phyloP scores from a whole-genome alignment of 1,140 invertebrate genomes.

The Drosophila kikkawai region DNA sequence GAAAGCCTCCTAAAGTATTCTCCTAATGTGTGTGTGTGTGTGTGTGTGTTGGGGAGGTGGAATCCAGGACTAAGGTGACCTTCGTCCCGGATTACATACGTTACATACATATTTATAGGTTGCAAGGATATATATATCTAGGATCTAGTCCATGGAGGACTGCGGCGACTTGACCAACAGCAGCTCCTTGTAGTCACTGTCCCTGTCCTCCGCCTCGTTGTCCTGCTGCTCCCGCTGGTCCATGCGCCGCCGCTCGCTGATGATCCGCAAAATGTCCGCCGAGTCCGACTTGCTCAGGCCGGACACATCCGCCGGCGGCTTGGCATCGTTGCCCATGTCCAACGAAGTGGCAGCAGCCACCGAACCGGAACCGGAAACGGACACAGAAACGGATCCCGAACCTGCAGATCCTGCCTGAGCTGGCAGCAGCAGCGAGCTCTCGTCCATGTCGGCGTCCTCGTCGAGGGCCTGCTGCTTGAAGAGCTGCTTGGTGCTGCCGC shows the following conservation, averaged over 20 bases:
- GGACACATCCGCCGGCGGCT: slow-evolving; percentile 7
- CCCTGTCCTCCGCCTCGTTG: slow-evolving; percentile 46
- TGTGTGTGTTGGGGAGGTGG: slow-evolving; percentile 10
- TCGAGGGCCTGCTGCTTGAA: slow-evolving; percentile 85
- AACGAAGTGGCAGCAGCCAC: slow-evolving; percentile 18
- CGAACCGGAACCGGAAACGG: slow-evolving; percentile 11
- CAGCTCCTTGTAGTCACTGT: slow-evolving; percentile 83
- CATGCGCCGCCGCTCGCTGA: slow-evolving; percentile 81
- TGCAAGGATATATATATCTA: not conserved
- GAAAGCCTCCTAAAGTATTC: slow-evolving; percentile 70
- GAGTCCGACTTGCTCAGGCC: slow-evolving; percentile 73
- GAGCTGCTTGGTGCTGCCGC: slow-evolving; percentile 84
- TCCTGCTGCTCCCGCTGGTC: slow-evolving; percentile 73
- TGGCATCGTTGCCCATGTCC: slow-evolving; percentile 15
- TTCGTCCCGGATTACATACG: not conserved
- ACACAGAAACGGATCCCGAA: slow-evolving; percentile 1
- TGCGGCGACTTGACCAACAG: slow-evolving; percentile 81
- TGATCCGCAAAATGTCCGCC: slow-evolving; percentile 82
- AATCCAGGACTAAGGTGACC: not conserved
- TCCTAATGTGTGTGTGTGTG: slow-evolving; percentile 14
- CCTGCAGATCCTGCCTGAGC: not conserved
- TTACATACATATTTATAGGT: slow-evolving; percentile 8
- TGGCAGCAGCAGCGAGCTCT: slow-evolving; percentile 78
- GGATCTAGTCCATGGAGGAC: slow-evolving; percentile 75
- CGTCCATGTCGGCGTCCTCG: slow-evolving; percentile 83